These are phyloP conservation scores for Nomada ferruginata DNA, from an alignment of 2,888 invertebrate species.

Conservation along the genomic window DNA sequence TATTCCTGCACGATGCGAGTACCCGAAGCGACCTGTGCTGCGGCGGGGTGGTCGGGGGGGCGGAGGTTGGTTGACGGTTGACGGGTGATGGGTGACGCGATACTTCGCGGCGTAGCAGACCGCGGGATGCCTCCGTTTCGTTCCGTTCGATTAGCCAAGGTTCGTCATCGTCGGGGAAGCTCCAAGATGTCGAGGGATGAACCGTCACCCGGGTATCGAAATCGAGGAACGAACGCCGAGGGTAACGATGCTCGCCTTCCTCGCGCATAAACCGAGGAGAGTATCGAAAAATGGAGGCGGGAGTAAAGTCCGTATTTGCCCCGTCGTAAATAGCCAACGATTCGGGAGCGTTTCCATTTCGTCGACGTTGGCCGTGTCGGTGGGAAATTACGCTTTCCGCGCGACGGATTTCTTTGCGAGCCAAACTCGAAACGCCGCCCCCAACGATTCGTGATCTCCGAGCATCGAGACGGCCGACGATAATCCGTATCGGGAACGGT, in stretches of 20 bases:
- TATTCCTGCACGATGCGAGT: constrained; percentile 30
- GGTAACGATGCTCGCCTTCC: constrained; percentile 63
- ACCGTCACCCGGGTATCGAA: constrained; percentile 46
- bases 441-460: background rate
- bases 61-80: background rate
- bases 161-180: constrained; percentile 43
- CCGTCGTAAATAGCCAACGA: constrained; percentile 76
- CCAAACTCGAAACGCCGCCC: constrained; percentile 29
- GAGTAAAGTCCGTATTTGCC: constrained; percentile 60
- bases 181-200: constrained; percentile 39
- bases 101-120: background rate
- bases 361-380: constrained; percentile 73
- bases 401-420: constrained; percentile 53
- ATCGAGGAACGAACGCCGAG: constrained; percentile 42
- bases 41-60: background rate
- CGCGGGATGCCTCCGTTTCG: constrained; percentile 29
- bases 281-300: constrained; percentile 42
- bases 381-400: constrained; percentile 72
- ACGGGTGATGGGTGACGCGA: too few relatives aligned
- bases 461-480: too few relatives aligned
- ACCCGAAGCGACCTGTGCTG: background rate
- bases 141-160: constrained; percentile 43
- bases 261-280: constrained; percentile 67
- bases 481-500: too few relatives aligned
- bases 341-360: constrained; percentile 78